Evolutionary conservation across 2,113 vertebrate genomes (phyloP).

Genomic region (Verasper variegatus): DNA sequence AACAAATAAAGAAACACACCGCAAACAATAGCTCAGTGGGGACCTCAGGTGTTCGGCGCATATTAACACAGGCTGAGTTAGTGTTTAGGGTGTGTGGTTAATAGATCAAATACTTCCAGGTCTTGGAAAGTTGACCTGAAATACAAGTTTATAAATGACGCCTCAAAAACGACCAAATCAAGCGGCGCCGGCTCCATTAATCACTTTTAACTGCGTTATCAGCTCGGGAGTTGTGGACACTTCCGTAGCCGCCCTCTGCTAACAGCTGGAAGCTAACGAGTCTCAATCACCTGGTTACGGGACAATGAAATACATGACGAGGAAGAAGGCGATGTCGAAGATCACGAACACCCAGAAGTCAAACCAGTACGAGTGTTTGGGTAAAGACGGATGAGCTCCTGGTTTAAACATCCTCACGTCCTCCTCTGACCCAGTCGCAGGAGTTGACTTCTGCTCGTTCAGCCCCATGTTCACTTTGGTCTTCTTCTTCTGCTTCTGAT

Average conservation of each 20-base stretch:
- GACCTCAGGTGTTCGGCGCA: background rate
- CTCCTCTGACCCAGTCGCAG: background rate
- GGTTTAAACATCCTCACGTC: slow-evolving; percentile 3
- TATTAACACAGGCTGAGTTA: background rate
- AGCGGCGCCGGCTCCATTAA: too few relatives aligned
- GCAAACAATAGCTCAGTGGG: background rate
- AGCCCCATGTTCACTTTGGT: slow-evolving; percentile 29
- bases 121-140: too few relatives aligned
- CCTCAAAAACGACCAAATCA: background rate
- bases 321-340: slow-evolving; percentile 85
- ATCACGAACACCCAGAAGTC: slow-evolving; percentile 89
- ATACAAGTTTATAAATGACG: background rate
- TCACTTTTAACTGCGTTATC: background rate
- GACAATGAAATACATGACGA: slow-evolving; percentile 80
- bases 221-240: background rate
- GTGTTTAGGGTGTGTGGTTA: too few relatives aligned
- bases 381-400: slow-evolving; percentile 45
- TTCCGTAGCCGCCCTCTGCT: slow-evolving; percentile 57
- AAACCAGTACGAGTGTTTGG: slow-evolving; percentile 91
- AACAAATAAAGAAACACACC: background rate
- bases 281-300: slow-evolving; percentile 76
- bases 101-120: too few relatives aligned
- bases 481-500: too few relatives aligned
- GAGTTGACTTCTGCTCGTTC: background rate
- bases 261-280: background rate